A percentile compares a stretch with the other conserved stretches of the same genome.
Evolutionary conservation across 53 echinoderm and acorn worm species (phyloP).

Genomic region (Stichopus horrens): DNA sequence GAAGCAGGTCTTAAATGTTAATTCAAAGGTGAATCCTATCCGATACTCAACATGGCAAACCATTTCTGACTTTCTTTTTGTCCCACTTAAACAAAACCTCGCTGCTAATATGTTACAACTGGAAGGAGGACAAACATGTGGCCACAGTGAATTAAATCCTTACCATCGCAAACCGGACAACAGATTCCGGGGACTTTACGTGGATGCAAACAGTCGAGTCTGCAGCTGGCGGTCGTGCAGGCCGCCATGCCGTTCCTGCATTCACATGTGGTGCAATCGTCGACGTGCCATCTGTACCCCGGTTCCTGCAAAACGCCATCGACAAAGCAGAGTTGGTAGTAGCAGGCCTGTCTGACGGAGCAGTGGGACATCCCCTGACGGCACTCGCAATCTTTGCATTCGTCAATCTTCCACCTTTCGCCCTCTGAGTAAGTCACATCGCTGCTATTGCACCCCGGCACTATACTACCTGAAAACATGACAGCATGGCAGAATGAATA

Average conservation of each 20-base stretch:
- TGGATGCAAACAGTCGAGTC: slow-evolving; percentile 72
- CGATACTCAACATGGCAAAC: no score
- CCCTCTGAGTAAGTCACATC: slow-evolving; percentile 68
- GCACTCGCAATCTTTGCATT: slow-evolving; percentile 75
- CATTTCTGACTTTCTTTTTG: no score
- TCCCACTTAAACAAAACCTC: no score
- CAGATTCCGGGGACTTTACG: slow-evolving; percentile 72
- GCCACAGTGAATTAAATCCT: not conserved
- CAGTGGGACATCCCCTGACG: slow-evolving; percentile 67
- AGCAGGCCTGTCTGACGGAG: slow-evolving; percentile 73
- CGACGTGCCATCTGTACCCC: slow-evolving; percentile 80
- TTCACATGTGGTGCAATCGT: slow-evolving; percentile 89
- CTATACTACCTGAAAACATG: slow-evolving; percentile 55
- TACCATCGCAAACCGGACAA: slow-evolving; percentile 95
- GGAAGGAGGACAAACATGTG: not conserved
- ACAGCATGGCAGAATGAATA: not conserved
- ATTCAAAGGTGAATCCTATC: no score
- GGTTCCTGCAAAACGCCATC: slow-evolving; percentile 60
- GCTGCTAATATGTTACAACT: not conserved
- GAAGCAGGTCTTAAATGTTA: no score
- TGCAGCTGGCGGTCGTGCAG: slow-evolving; percentile 81
- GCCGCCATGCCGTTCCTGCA: slow-evolving; percentile 68
- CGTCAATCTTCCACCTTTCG: slow-evolving; percentile 72
- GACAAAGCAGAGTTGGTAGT: slow-evolving; percentile 65
- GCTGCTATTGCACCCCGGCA: slow-evolving; percentile 63